Conservation (phyloP, 2,797 vertebrate genomes). For the Alosa sapidissima region DNA sequence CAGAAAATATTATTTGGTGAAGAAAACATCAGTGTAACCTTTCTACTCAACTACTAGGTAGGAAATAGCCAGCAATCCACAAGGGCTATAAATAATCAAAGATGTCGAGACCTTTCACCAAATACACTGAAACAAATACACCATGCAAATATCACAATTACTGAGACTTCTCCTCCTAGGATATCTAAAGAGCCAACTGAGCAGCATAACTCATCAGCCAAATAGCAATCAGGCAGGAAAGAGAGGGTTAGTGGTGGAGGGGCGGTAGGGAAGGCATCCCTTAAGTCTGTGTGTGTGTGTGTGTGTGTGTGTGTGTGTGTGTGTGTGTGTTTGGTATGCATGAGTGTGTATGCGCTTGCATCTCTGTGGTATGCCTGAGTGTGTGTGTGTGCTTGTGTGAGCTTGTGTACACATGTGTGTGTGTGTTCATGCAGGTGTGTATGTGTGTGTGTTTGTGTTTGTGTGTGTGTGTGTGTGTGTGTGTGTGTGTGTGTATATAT, state of each 20-base stretch:
- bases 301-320: not conserved
- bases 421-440: not conserved
- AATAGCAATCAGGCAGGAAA: constrained; percentile 16
- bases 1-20: not conserved
- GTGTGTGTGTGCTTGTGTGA: not conserved
- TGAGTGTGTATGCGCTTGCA: not conserved
- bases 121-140: not conserved
- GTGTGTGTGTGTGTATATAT: not conserved
- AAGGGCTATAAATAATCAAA: not conserved
- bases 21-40: not conserved
- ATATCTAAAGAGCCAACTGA: constrained; percentile 9
- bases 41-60: not conserved
- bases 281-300: constrained; percentile 12
- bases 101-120: not conserved
- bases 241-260: not conserved
- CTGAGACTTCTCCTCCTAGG: not conserved
- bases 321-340: not conserved
- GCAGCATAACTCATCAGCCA: constrained; percentile 17
- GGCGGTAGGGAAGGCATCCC: not conserved
- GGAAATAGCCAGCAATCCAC: not conserved
- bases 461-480: not conserved
- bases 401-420: no score
- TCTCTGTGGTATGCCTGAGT: not conserved
- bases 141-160: constrained; percentile 4
- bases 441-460: not conserved